Evolutionary conservation across 2,888 invertebrate genomes (phyloP), one percentile per base, ranked within the genome.

Genomic region (Physocephala rufipes): DNA sequence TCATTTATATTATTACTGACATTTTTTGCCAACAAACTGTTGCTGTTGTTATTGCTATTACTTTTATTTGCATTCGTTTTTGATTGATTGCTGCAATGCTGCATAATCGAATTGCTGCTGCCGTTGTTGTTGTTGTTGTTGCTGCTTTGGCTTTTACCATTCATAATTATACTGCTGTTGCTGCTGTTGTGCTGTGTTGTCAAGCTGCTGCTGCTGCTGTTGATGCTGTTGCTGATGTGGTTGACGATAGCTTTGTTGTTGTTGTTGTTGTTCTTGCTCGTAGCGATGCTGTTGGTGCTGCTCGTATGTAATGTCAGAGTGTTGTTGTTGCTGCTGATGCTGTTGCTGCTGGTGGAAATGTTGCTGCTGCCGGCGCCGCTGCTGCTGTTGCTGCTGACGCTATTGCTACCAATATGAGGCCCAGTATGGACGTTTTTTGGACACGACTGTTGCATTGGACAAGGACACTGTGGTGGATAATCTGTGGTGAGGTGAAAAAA

Each of bases 391-490:
- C 70, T 81, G 88, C 86, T 87, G 87, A 84, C 85, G 88, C 90
- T 88, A 90, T 94, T 94, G 92, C 93, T 94, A 94, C 95, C 95
- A 95, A 94, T 94, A 95, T 93, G 95, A 93, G 95, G 95, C 91
- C 95, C 95, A 95, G 95, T 94, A 94, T 91, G 94, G 92, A 93
- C 95, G 95, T 95, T 95, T 95, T 95, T 95, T 95, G 95, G 94
- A 95, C 94, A 95, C 91, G 94, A 91, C 89, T 94, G 94, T 89
- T 94, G 94, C 90, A 94, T 91, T 88, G 95, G 94, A 90, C 95
- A 95, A 82, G 95, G 93, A 88, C 95, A 95, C 79, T 85, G 85
- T 75, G 85, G 83, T 78, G 85, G 83, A 80, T 86, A 91, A 89
- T 86, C 91, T 88, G 83, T 86, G n/a, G n/a, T n/a, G n/a, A n/a